These are phyloP conservation scores for Sesamia nonagrioides DNA, from an alignment of 1,140 invertebrate species.

Conservation along the genomic window DNA sequence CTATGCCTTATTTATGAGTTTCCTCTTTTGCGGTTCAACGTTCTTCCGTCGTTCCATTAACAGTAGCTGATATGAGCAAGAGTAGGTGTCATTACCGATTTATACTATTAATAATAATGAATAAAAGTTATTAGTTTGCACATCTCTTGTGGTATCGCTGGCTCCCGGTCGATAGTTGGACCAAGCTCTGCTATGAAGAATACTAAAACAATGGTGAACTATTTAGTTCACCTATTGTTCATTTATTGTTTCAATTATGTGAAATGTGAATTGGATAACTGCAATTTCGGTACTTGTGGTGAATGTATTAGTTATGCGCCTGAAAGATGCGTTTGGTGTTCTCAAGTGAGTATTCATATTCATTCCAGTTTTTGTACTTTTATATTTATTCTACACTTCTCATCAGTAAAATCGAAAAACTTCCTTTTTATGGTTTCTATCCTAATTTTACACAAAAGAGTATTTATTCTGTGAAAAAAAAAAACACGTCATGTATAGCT, in stretches of 20 bases:
- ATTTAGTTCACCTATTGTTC: neutral
- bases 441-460: too few relatives aligned
- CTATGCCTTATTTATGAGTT: neutral
- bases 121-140: neutral
- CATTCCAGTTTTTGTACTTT: too few relatives aligned
- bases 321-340: conserved; percentile 71
- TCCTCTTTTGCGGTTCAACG: neutral
- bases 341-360: conserved; percentile 59
- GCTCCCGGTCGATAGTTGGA: neutral
- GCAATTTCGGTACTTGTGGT: conserved; percentile 57
- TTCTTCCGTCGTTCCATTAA: neutral
- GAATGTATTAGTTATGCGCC: conserved; percentile 63
- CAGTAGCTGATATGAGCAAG: neutral
- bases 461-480: too few relatives aligned
- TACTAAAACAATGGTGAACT: too few relatives aligned
- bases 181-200: neutral
- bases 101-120: neutral
- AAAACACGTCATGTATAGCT: too few relatives aligned
- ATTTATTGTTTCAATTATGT: neutral
- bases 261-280: neutral
- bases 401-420: too few relatives aligned
- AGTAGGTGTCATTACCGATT: neutral
- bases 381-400: too few relatives aligned
- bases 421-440: too few relatives aligned
- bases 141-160: neutral